A percentile compares a stretch with the other conserved stretches of the same genome.
Evolutionary conservation across 2,888 invertebrate genomes (phyloP).

Genomic region (Agrenia bidenticulata): DNA sequence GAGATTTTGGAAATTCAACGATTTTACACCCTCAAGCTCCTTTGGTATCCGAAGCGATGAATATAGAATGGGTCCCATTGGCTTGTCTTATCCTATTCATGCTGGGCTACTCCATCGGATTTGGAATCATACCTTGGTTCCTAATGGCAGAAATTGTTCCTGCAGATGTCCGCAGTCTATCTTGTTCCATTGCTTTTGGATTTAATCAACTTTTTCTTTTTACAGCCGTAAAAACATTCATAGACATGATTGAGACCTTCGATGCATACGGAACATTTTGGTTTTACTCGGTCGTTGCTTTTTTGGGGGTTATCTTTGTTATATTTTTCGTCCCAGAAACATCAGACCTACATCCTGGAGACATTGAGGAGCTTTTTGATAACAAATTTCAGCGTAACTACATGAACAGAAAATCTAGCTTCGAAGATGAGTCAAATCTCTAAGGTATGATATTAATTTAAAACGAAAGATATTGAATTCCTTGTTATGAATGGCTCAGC

Average conservation of each 20-base stretch:
- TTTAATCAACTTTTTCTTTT: slow-evolving; percentile 47
- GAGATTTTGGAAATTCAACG: slow-evolving; percentile 38
- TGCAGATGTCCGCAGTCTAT: slow-evolving; percentile 42
- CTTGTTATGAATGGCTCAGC: too few relatives aligned
- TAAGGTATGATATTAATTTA: too few relatives aligned
- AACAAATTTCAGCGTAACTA: not conserved
- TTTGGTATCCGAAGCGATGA: slow-evolving; percentile 18
- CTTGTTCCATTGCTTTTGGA: slow-evolving; percentile 47
- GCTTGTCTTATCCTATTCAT: slow-evolving; percentile 47
- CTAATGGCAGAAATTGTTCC: slow-evolving; percentile 49
- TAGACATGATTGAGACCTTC: slow-evolving; percentile 41
- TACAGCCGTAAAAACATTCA: slow-evolving; percentile 48
- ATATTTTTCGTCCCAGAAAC: slow-evolving; percentile 48
- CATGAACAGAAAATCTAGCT: not conserved
- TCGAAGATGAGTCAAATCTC: slow-evolving; percentile 14
- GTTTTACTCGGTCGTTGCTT: slow-evolving; percentile 41
- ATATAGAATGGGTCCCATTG: slow-evolving; percentile 50
- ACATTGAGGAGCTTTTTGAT: slow-evolving; percentile 51
- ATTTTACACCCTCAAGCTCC: slow-evolving; percentile 32
- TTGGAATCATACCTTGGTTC: slow-evolving; percentile 51
- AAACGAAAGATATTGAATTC: too few relatives aligned
- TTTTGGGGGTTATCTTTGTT: slow-evolving; percentile 45
- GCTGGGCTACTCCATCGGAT: slow-evolving; percentile 47
- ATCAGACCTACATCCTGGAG: slow-evolving; percentile 38
- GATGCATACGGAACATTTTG: slow-evolving; percentile 52